Evolutionary conservation across 2,888 invertebrate species (phyloP), one percentile per base, ranked within the genome.

Genomic region (Microctonus hyperodae): DNA sequence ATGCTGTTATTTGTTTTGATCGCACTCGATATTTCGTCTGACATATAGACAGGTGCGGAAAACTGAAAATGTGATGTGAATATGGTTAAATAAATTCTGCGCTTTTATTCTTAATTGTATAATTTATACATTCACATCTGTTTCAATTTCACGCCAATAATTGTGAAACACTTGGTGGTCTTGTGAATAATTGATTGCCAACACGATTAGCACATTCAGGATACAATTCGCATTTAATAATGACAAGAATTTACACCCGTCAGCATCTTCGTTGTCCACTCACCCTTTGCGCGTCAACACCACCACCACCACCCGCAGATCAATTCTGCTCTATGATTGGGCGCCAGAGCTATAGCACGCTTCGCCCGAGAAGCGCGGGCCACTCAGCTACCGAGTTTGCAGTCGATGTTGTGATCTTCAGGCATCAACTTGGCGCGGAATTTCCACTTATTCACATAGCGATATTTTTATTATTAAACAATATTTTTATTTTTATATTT

Each of bases 341-440:
- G 11, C n/a, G 53, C 1, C 25, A n/a, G 23, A 23, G 28, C 37
- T 61, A 48, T 56, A 50, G 35, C 62, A 25, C 58, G 57, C 22
- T 31, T 31, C 37, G 35, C 28, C 6, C 25, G 44, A 44, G 23
- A 25, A 40, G 31, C 65, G 33, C 40, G 25, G 25, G 35, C 48
- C 20, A 28, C 40, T 53, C 58, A 6, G 51, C 58, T 51, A 58
- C 65, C 48, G n/a, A 37, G 55, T 56, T 25, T 33, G 33, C 69
- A 70, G 68, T 70, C 60, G 57, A 55, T 62, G 65, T 65, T 68
- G 60, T 48, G 67, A 50, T 59, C 59, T 65, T 64, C 66, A 57
- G 23, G 56, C 48, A 62, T 53, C 48, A 35, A 60, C 57, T 35
- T 65, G 66, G 65, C 40, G 31, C 59, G 37, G 53, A 22, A 16